Evolutionary conservation across 2,797 vertebrate genomes (phyloP).

Genomic region (Oreochromis mossambicus): DNA sequence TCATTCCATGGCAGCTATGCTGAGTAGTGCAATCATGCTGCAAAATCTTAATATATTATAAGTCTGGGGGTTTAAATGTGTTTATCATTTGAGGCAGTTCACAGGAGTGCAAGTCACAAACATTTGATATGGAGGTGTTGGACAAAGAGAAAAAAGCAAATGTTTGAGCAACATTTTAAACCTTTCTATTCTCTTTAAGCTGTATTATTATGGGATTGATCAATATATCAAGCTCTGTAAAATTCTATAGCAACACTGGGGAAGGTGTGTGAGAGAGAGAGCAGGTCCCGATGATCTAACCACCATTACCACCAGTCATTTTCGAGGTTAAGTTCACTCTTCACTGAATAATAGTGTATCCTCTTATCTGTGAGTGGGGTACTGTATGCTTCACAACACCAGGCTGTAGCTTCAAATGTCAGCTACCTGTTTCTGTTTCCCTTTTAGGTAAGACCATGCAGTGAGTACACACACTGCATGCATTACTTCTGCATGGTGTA

Average conservation of each 20-base stretch:
- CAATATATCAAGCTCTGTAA: background rate
- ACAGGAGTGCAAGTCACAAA: background rate
- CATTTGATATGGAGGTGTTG: background rate
- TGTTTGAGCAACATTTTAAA: background rate
- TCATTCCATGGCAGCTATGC: background rate
- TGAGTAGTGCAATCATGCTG: background rate
- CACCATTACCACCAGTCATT: constrained; percentile 1
- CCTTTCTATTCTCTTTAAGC: background rate
- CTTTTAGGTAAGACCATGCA: background rate
- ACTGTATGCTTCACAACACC: background rate
- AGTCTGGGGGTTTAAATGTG: background rate
- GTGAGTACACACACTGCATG: background rate
- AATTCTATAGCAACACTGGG: background rate
- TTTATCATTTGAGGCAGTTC: background rate
- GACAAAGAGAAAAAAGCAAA: background rate
- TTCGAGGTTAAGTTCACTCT: background rate
- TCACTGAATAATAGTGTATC: background rate
- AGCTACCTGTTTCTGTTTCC: constrained; percentile 11
- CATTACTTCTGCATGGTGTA: background rate
- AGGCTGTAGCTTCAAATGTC: constrained; percentile 26
- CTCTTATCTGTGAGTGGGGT: background rate
- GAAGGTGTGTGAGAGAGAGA: background rate
- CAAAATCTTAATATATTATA: background rate
- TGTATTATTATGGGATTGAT: background rate
- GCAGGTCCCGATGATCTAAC: background rate